A percentile compares a stretch with the other conserved stretches of the same genome.
These are phyloP conservation scores for Parapsyche elsis DNA, from an alignment of 1,140 invertebrate species.

Conservation along the genomic window DNA sequence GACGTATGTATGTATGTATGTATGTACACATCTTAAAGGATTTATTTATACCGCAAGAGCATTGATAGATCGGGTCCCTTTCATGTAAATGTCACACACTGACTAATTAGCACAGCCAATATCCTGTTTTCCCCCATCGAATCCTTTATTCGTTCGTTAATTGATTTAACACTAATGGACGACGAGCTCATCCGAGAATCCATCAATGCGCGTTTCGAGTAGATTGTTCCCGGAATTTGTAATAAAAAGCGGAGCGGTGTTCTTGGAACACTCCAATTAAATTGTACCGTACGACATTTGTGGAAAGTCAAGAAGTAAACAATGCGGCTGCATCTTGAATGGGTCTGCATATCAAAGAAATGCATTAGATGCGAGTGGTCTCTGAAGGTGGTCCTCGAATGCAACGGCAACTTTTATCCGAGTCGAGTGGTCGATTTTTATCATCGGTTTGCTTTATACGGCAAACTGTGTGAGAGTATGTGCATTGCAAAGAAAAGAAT, in stretches of 20 bases:
- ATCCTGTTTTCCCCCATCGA: not conserved
- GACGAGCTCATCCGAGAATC: not conserved
- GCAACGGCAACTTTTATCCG: no score
- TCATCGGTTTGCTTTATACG: no score
- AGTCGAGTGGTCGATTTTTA: no score
- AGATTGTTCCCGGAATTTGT: no score
- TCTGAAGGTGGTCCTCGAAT: not conserved
- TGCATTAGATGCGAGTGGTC: conserved; percentile 10
- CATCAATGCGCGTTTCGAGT: not conserved
- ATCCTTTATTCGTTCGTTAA: not conserved
- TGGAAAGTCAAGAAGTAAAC: no score
- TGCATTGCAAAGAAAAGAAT: not conserved
- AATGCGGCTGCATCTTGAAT: not conserved
- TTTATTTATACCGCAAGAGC: no score
- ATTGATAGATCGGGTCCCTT: not conserved
- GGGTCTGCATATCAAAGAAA: conserved; percentile 21
- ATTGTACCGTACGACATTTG: no score
- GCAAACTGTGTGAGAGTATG: not conserved
- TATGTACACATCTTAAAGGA: no score
- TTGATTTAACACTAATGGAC: conserved; percentile 32
- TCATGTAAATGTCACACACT: no score
- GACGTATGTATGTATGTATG: no score
- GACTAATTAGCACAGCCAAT: not conserved
- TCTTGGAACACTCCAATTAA: no score
- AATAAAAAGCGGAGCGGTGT: no score